Evolutionary conservation across 2,113 vertebrate genomes (phyloP).

Genomic region (Grantiella picta): DNA sequence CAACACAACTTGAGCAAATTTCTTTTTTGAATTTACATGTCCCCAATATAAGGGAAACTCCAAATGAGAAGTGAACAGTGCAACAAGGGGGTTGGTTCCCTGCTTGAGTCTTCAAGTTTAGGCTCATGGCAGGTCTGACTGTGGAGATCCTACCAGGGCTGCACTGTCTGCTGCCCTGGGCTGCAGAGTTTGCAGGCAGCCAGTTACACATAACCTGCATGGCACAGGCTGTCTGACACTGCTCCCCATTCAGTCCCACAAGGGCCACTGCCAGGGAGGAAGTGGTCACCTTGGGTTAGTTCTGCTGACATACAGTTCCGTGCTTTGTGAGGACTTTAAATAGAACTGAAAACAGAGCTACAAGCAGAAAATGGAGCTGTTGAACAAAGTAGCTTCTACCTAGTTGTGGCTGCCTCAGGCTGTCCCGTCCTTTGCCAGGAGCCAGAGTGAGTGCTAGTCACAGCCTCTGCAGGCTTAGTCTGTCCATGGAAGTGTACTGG

Average conservation of each 20-base stretch:
- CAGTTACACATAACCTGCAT: accelerated
- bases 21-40: neutral
- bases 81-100: neutral
- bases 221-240: neutral
- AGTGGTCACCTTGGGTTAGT: neutral
- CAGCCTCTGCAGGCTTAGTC: neutral
- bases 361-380: neutral
- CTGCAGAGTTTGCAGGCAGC: neutral
- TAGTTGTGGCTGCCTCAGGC: neutral
- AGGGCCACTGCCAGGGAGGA: neutral
- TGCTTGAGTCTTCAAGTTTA: neutral
- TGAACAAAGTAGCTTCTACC: neutral
- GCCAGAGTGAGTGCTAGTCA: neutral
- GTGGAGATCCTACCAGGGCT: neutral
- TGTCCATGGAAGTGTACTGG: neutral
- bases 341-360: neutral
- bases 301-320: neutral
- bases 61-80: neutral
- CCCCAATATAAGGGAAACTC: neutral
- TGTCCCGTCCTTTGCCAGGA: neutral
- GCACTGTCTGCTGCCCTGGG: neutral
- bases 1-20: neutral
- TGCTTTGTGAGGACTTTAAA: neutral
- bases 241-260: accelerated
- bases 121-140: neutral